Percentiles rank a stretch among this genome's conserved stretches.
Evolutionary conservation across 2,113 vertebrate species (phyloP).

Genomic region (Scomber scombrus): DNA sequence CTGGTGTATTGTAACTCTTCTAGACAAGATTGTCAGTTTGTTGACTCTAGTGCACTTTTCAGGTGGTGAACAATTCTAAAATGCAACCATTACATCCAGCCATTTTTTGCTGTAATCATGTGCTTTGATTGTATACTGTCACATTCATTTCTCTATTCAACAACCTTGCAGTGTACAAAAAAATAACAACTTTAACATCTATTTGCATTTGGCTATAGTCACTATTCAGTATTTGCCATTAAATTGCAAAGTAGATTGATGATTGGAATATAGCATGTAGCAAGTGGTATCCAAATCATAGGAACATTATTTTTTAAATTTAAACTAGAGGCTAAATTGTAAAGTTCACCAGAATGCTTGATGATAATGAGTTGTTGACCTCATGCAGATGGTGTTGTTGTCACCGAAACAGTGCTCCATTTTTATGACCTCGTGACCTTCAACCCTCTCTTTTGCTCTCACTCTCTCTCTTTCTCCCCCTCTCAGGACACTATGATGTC

Average conservation of each 20-base stretch:
- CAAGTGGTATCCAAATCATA: neutral
- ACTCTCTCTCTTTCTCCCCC: neutral
- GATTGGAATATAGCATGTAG: neutral
- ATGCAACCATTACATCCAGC: too few species aligned
- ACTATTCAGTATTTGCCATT: neutral
- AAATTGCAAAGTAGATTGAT: neutral
- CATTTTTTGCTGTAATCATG: too few species aligned
- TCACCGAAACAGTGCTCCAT: neutral
- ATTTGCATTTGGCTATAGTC: too few species aligned
- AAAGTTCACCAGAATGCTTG: neutral
- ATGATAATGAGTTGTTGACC: conserved; percentile 33
- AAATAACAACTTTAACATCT: too few species aligned
- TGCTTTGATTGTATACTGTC: too few species aligned
- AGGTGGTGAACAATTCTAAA: too few species aligned
- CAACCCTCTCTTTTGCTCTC: conserved; percentile 14
- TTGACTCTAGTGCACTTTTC: too few species aligned
- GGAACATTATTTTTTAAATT: neutral
- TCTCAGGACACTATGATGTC: conserved; percentile 72
- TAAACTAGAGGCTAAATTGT: neutral
- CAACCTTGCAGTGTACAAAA: too few species aligned
- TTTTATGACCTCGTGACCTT: conserved; percentile 53
- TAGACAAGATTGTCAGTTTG: too few species aligned
- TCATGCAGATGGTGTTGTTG: conserved; percentile 40
- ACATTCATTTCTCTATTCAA: too few species aligned
- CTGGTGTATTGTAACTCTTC: too few species aligned